phyloP scores from a whole-genome alignment of 2,888 invertebrate species.

The Drosophila percnosoma region DNA sequence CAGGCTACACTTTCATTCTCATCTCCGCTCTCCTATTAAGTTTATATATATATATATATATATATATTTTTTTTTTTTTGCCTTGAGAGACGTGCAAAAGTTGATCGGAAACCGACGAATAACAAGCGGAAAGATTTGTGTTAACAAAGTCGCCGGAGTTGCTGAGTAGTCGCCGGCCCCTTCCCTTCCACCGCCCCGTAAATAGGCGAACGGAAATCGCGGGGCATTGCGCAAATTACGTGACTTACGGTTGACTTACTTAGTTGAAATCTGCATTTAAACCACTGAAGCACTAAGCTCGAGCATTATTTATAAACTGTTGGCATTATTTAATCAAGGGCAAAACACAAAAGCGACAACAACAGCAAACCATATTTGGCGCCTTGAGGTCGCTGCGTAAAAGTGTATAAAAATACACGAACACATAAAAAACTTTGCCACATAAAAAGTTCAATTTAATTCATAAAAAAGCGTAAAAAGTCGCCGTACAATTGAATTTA shows the following conservation, averaged over 20 bases:
- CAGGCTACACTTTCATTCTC: slow-evolving; percentile 20
- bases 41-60: neutral
- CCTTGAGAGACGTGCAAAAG: slow-evolving; percentile 52
- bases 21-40: slow-evolving; percentile 6
- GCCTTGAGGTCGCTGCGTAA: slow-evolving; percentile 71
- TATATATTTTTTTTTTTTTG: slow-evolving; percentile 10
- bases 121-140: slow-evolving; percentile 81
- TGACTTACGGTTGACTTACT: slow-evolving; percentile 50
- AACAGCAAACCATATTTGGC: slow-evolving; percentile 50
- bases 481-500: slow-evolving; percentile 74
- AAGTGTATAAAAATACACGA: slow-evolving; percentile 42
- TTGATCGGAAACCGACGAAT: slow-evolving; percentile 70
- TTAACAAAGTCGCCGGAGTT: slow-evolving; percentile 68
- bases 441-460: slow-evolving; percentile 80
- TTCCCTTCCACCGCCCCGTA: slow-evolving; percentile 5
- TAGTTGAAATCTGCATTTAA: slow-evolving; percentile 61
- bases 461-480: slow-evolving; percentile 75
- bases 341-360: slow-evolving; percentile 31
- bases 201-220: slow-evolving; percentile 71
- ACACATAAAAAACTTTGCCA: slow-evolving; percentile 52
- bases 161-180: neutral
- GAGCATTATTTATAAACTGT: slow-evolving; percentile 73
- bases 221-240: slow-evolving; percentile 73
- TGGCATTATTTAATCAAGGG: slow-evolving; percentile 67
- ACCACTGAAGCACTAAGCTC: slow-evolving; percentile 64